A percentile compares a stretch with the other conserved stretches of the same genome.
Evolutionary conservation across 2,888 invertebrate genomes (phyloP).

Genomic region (Xanthia icteritia): DNA sequence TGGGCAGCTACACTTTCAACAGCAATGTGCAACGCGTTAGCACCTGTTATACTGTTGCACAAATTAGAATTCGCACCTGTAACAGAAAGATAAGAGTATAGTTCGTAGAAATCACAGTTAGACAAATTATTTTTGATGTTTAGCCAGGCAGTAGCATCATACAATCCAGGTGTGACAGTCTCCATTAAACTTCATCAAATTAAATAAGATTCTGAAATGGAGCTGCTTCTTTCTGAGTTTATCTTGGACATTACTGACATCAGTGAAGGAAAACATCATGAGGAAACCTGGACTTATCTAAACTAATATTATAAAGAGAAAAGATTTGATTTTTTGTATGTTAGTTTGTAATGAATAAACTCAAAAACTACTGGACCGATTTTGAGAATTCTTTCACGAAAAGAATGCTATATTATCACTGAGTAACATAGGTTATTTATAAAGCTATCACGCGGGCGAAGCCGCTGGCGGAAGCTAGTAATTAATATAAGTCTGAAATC

Average conservation of each 20-base stretch:
- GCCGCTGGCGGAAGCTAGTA: no score
- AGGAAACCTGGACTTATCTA: not conserved
- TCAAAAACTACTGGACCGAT: no score
- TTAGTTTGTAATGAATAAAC: no score
- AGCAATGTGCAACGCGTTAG: slow-evolving; percentile 91
- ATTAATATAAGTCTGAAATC: not conserved
- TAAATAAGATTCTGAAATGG: not conserved
- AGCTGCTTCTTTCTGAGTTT: not conserved
- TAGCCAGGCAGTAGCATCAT: not conserved
- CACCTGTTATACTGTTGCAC: slow-evolving; percentile 88
- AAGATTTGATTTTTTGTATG: no score
- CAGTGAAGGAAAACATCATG: not conserved
- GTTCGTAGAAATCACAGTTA: not conserved
- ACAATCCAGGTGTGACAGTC: not conserved
- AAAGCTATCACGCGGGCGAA: no score
- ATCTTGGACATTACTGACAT: not conserved
- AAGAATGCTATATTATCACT: no score
- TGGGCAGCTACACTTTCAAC: slow-evolving; percentile 89
- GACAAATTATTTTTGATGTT: not conserved
- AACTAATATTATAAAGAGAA: no score
- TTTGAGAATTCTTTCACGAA: no score
- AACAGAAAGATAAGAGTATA: slow-evolving; percentile 56
- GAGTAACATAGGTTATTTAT: no score
- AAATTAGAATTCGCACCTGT: slow-evolving; percentile 90
- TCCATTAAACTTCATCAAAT: not conserved